A percentile compares a stretch with the other conserved stretches of the same genome.
Evolutionary conservation across 2,888 invertebrate genomes (phyloP).

Genomic region (Nomada lathburiana): DNA sequence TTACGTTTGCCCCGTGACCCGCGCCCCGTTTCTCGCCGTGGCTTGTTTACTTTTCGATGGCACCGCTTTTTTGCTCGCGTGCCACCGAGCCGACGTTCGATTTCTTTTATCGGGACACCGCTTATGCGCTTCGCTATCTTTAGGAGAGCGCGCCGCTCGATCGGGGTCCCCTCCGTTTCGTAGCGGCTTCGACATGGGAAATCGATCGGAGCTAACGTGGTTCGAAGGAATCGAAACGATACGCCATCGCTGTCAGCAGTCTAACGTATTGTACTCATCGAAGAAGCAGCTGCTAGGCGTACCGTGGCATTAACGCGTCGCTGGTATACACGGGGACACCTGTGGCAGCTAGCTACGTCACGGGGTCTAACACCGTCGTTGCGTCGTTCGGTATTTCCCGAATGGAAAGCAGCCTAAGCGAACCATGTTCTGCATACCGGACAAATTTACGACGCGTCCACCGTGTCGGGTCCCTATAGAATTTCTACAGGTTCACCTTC

Average conservation of each 20-base stretch:
- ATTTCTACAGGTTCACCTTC: neutral
- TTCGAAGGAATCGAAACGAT: neutral
- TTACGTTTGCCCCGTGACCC: conserved; percentile 11
- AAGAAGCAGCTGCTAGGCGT: conserved; percentile 35
- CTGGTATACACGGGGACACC: conserved; percentile 51
- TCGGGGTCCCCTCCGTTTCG: neutral
- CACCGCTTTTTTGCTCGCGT: conserved; percentile 40
- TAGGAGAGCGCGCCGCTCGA: conserved; percentile 26
- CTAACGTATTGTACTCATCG: conserved; percentile 12
- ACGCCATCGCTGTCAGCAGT: neutral
- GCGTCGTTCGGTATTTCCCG: conserved; percentile 41
- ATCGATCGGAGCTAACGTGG: neutral
- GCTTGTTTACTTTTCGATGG: conserved; percentile 55
- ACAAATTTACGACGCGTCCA: conserved; percentile 26
- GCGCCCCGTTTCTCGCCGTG: neutral
- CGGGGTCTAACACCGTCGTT: conserved; percentile 31
- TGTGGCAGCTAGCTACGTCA: conserved; percentile 56
- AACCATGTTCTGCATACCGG: conserved; percentile 39
- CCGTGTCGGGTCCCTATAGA: neutral
- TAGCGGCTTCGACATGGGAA: neutral
- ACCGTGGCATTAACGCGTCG: conserved; percentile 36
- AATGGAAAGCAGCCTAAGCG: conserved; percentile 33
- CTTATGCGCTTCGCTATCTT: conserved; percentile 29
- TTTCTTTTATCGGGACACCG: conserved; percentile 26
- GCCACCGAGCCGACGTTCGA: conserved; percentile 31